Evolutionary conservation across 2,113 vertebrate genomes (phyloP).

Genomic region (Rissa tridactyla): DNA sequence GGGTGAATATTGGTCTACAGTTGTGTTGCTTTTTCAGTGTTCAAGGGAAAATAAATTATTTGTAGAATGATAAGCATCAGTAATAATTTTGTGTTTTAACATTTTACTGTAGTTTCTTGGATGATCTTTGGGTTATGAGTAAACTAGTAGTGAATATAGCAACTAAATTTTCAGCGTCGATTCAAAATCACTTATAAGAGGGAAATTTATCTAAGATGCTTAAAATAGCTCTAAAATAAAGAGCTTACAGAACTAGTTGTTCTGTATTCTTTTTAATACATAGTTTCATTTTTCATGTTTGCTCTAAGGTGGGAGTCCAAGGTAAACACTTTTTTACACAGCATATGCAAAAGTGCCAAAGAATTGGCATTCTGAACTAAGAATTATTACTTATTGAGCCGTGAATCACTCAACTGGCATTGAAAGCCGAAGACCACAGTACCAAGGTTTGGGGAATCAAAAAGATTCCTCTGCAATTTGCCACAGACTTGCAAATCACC

Average conservation of each 20-base stretch:
- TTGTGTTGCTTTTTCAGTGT: neutral
- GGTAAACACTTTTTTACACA: neutral
- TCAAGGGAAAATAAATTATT: neutral
- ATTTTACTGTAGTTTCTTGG: neutral
- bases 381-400: neutral
- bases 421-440: neutral
- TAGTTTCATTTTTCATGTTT: neutral
- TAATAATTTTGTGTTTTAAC: neutral
- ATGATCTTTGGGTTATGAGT: neutral
- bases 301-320: neutral
- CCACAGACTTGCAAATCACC: neutral
- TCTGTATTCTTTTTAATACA: neutral
- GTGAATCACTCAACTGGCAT: neutral
- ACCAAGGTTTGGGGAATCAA: neutral
- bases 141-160: neutral
- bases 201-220: neutral
- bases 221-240: neutral
- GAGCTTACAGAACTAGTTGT: neutral
- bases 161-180: neutral
- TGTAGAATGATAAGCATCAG: neutral
- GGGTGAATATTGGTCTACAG: neutral
- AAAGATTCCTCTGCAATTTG: neutral
- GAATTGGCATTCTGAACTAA: neutral
- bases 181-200: neutral
- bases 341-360: neutral